Evolutionary conservation across 2,888 invertebrate species (phyloP).

Genomic region (Aporophyla nigra): DNA sequence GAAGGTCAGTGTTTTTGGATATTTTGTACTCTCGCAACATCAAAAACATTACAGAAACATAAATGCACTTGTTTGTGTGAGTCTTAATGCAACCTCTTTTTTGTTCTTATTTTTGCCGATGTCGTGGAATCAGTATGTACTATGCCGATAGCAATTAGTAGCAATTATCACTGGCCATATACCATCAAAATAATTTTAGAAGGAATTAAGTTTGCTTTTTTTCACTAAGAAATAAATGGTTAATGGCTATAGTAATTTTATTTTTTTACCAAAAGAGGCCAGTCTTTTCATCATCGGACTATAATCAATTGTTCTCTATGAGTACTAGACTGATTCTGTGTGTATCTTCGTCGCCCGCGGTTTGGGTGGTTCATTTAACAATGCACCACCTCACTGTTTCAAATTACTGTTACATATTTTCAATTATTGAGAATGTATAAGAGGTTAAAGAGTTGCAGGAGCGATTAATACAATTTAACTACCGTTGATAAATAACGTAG

Average conservation of each 20-base stretch:
- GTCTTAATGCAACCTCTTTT: neutral
- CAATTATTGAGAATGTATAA: neutral
- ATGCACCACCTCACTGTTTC: neutral
- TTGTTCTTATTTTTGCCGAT: no score
- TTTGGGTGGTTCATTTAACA: neutral
- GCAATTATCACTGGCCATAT: constrained; percentile 1
- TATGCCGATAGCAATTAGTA: neutral
- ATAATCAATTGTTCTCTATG: neutral
- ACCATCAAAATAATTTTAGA: neutral
- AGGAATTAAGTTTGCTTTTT: neutral
- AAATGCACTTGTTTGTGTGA: no score
- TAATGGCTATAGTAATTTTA: neutral
- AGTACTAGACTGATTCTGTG: no score
- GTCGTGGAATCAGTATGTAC: neutral
- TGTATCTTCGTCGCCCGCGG: neutral
- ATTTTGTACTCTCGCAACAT: neutral
- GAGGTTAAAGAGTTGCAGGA: neutral
- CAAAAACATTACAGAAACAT: neutral
- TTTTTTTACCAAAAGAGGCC: constrained; percentile 2
- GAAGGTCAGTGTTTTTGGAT: constrained; percentile 78
- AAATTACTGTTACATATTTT: neutral
- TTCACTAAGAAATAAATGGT: neutral
- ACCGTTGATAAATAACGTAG: no score
- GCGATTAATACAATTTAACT: no score
- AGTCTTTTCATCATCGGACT: neutral